These are phyloP conservation scores for Ophion costatus DNA, from an alignment of 2,888 invertebrate species.

Conservation along the genomic window DNA sequence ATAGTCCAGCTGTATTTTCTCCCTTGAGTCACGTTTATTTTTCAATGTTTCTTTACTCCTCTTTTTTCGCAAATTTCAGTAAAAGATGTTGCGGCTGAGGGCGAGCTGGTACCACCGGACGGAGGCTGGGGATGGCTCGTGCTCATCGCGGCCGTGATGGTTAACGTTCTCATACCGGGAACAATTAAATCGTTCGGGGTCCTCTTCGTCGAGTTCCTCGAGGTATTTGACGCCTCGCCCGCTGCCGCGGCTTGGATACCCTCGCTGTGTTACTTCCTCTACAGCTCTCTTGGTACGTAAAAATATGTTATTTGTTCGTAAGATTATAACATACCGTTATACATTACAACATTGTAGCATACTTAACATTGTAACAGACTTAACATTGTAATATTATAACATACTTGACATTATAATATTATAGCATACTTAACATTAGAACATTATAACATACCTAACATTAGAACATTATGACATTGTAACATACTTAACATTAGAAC, in stretches of 20 bases:
- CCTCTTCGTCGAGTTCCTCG: conserved; percentile 91
- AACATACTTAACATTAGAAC: too few species aligned
- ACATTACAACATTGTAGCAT: too few species aligned
- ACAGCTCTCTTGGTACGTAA: conserved; percentile 92
- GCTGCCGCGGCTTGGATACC: conserved; percentile 93
- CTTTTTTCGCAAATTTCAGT: conserved; percentile 63
- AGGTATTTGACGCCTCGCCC: conserved; percentile 90
- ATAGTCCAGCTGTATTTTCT: neutral
- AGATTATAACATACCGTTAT: too few species aligned
- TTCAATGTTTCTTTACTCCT: neutral
- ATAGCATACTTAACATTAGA: too few species aligned
- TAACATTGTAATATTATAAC: too few species aligned
- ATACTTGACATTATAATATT: too few species aligned
- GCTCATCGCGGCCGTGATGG: conserved; percentile 89
- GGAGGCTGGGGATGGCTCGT: conserved; percentile 95
- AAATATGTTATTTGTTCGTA: neutral
- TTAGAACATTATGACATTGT: too few species aligned
- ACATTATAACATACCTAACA: too few species aligned
- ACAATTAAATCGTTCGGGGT: conserved; percentile 95
- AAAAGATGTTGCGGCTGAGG: conserved; percentile 83
- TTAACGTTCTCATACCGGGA: conserved; percentile 93
- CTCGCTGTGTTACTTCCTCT: conserved; percentile 94
- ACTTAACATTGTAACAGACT: too few species aligned
- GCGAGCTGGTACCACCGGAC: conserved; percentile 92
- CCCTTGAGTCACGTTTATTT: conserved; percentile 4